Evolutionary conservation across 2,113 vertebrate species (phyloP), one percentile per base, ranked within the genome.

Genomic region (Hippocampus guttulatus): DNA sequence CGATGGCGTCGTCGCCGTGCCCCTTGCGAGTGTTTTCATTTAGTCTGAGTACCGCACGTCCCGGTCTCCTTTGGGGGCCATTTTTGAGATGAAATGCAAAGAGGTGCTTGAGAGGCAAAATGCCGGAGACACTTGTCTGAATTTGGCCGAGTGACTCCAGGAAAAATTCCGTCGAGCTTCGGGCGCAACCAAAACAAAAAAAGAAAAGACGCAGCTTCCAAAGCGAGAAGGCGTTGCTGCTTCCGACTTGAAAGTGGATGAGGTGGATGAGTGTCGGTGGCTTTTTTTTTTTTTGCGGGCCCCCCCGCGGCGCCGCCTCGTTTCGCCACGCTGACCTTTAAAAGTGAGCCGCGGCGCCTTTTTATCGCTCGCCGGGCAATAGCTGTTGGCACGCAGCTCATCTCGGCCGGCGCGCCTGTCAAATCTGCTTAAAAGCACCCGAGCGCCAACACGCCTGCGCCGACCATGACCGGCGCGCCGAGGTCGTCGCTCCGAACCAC

Each of bases 311-410:
- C 81, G 79, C 78, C 76, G 75, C 76, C 84, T 87, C 88, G 86
- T 91, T 89, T 87, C 87, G 76, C 68, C 78, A 71, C 21, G 75
- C 78, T 90, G 88, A 91, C 89, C 89, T 91, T 91, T 91, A 88
- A 73, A 77, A 87, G 84, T 88, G 88, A 89, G 78, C 76, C 85
- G 88, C 82, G 86, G 82, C 64, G 60, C 67, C 80, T 89, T 86
- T 38, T 83, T 87, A 87, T 88, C 85, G 88, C 87, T 85, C 86
- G 85, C 89, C 77, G 88, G 88, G 88, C 88, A 90, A 87, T 89
- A 87, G 89, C 84, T 85, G 83, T 88, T 88, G 77, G 83, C 85
- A 88, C 85, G 82, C 82, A 77, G 84, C 82, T 88, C 85, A 88
- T 90, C 85, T 89, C 82, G 88, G 74, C 78, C 57, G 1, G 68